These are phyloP conservation scores for Suillia variegata DNA, from an alignment of 2,888 invertebrate species.

Conservation along the genomic window DNA sequence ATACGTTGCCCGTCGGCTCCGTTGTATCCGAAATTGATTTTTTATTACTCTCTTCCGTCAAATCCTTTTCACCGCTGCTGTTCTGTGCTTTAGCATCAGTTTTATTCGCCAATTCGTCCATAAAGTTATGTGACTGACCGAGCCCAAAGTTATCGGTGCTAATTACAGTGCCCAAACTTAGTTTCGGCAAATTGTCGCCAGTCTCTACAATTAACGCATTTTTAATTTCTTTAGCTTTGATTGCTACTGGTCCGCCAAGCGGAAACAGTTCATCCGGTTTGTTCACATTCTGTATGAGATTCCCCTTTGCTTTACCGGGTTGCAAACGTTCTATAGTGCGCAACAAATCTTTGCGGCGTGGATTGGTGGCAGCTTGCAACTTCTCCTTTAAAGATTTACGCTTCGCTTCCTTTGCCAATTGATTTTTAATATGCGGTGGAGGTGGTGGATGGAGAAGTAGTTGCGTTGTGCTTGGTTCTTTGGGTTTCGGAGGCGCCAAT, in stretches of 20 bases:
- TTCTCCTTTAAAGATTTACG: slow-evolving; percentile 60
- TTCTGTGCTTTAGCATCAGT: slow-evolving; percentile 28
- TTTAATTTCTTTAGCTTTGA: slow-evolving; percentile 66
- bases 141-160: slow-evolving; percentile 72
- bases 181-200: slow-evolving; percentile 76
- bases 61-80: slow-evolving; percentile 29
- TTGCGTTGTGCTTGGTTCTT: slow-evolving; percentile 57
- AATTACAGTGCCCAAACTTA: slow-evolving; percentile 84
- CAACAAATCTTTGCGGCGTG: slow-evolving; percentile 72
- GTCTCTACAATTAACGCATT: slow-evolving; percentile 66
- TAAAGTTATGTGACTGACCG: slow-evolving; percentile 72
- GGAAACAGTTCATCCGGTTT: slow-evolving; percentile 67
- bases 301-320: slow-evolving; percentile 87
- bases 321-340: slow-evolving; percentile 83
- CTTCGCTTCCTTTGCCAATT: slow-evolving; percentile 61
- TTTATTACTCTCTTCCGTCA: slow-evolving; percentile 25
- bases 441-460: slow-evolving; percentile 58
- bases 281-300: slow-evolving; percentile 74
- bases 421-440: slow-evolving; percentile 58
- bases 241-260: slow-evolving; percentile 61
- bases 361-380: slow-evolving; percentile 52
- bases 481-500: slow-evolving; percentile 43
- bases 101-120: slow-evolving; percentile 60
- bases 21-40: slow-evolving; percentile 13
- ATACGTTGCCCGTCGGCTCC: not conserved